phyloP scores from a whole-genome alignment of 2,113 vertebrate species.

The Indicator indicator region DNA sequence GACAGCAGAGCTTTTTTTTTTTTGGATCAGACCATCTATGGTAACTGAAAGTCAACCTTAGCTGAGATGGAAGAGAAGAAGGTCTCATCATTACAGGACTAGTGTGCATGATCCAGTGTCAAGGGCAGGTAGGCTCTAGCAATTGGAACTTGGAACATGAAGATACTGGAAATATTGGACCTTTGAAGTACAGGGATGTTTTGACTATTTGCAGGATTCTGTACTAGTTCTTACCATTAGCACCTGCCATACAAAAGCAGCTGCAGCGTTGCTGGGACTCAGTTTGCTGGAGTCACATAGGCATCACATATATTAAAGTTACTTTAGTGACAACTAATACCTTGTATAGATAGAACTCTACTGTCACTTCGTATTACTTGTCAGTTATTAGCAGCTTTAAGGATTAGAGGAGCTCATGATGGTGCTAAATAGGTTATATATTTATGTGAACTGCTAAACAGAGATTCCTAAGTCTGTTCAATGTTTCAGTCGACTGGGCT shows the following conservation, averaged over 20 bases:
- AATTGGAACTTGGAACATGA: background rate
- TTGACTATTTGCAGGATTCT: background rate
- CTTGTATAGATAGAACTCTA: background rate
- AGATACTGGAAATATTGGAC: background rate
- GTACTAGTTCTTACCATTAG: background rate
- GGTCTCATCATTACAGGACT: background rate
- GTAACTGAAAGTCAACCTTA: background rate
- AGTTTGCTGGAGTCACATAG: background rate
- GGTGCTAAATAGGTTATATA: slow-evolving; percentile 14
- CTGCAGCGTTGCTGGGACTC: background rate
- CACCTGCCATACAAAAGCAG: background rate
- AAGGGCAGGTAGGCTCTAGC: background rate
- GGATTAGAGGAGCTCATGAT: slow-evolving; percentile 26
- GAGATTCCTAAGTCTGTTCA: background rate
- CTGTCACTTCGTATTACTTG: slow-evolving; percentile 2
- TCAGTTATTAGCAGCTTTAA: slow-evolving; percentile 45
- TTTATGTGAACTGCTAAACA: slow-evolving; percentile 1
- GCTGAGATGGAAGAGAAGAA: background rate
- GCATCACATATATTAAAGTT: background rate
- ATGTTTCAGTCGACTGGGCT: background rate
- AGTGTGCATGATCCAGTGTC: background rate
- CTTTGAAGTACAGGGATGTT: background rate
- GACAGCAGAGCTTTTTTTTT: background rate
- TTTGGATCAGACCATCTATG: background rate
- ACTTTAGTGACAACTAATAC: background rate